phyloP scores from a whole-genome alignment of 2,797 vertebrate genomes.

The Xenops minutus region DNA sequence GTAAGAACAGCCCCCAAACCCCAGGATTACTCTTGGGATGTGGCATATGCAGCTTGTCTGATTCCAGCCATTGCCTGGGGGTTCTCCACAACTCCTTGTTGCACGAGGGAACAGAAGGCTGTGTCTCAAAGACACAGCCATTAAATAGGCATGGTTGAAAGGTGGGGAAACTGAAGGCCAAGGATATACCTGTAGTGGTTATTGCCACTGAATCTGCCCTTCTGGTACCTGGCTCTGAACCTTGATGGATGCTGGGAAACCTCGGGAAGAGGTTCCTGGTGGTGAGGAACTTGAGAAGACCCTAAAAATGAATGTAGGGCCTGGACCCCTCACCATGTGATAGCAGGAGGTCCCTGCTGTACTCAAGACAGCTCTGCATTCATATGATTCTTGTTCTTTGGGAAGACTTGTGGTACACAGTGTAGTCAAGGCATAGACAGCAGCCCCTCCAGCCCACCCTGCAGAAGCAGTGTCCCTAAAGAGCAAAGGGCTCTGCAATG shows the following conservation, averaged over 20 bases:
- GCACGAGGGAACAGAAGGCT: background rate
- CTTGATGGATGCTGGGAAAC: accelerated
- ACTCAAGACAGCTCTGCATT: background rate
- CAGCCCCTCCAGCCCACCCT: background rate
- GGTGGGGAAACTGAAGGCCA: background rate
- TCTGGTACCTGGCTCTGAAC: background rate
- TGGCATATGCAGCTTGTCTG: background rate
- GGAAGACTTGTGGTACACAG: background rate
- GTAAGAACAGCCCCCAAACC: background rate
- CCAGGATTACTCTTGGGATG: background rate
- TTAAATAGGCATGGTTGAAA: background rate
- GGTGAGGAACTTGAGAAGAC: background rate
- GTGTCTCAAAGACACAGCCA: background rate
- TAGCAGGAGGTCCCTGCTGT: background rate
- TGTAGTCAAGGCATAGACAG: background rate
- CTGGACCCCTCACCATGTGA: accelerated
- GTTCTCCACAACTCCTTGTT: background rate
- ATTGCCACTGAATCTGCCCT: background rate
- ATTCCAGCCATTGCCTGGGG: background rate
- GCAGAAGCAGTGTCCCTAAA: background rate
- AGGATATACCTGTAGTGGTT: background rate
- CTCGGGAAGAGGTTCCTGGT: background rate
- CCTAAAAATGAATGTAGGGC: background rate
- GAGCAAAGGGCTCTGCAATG: background rate
- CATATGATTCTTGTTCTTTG: accelerated